Evolutionary conservation across 1,140 invertebrate species (phyloP), one percentile per base, ranked within the genome.

Genomic region (Cherax destructor): DNA sequence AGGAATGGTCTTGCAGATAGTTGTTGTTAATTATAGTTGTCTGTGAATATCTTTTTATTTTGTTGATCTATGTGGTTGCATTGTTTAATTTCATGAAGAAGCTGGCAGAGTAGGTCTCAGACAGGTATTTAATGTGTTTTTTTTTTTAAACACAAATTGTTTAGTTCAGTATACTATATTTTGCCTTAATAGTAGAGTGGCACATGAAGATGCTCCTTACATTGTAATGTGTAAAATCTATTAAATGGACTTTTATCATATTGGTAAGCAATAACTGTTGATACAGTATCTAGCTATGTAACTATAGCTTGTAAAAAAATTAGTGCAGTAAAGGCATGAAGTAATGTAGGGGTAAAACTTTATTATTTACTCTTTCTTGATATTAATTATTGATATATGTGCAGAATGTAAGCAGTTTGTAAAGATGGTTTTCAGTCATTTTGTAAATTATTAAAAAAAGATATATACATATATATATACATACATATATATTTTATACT

Each of bases 401-500:
- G 61, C 61, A 65, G 61, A 21, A 65, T 6, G 13, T 65, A 13
- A 65, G 21, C 61, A 18, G 13, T 21, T 21, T 65, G 61, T 65
- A 18, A 18, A 65, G 61, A 65, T 65, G 61, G 56, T 65, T 65
- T 65, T 65, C 61, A 65, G 61, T 65, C 61, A 65, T 65, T 65
- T 65, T 65, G 61, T 65, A 65, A 65, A 18, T 65, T 65, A 65
- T 21, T 65, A 65, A 21, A 21, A 65, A 65, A 21, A 65, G 16
- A 41, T 41, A 41, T 41, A 41, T 41, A 41, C 30, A 41, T 41
- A 59, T 5, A 65, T 18, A 65, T 65, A 65, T 65, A 65, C 18
- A 65, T 65, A 65, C 18, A 65, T 65, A 65, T 65, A 65, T 65
- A 65, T 65, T 65, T 65, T 65, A 65, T 65, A 65, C 61, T 65